Conservation (phyloP, 2,888 invertebrate species). For the Sesia bembeciformis region DNA sequence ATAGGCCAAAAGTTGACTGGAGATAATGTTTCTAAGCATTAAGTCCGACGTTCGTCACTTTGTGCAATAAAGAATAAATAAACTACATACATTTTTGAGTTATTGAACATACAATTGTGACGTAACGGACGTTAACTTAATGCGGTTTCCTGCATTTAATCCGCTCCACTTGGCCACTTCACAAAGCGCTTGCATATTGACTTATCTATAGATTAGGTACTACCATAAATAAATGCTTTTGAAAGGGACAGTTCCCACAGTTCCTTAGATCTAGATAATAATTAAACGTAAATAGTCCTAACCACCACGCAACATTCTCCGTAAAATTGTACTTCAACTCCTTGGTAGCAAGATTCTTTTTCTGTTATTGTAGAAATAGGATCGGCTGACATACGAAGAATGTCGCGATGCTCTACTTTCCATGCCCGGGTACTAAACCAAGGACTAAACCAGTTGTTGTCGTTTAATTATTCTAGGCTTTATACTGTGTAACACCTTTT, state of each 20-base stretch:
- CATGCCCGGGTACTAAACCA: conserved; percentile 20
- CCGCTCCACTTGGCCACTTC: too few relatives aligned
- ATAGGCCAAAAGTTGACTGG: too few relatives aligned
- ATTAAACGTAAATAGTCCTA: conserved; percentile 11
- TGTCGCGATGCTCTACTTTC: conserved; percentile 53
- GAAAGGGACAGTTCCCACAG: conserved; percentile 69
- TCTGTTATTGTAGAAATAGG: conserved; percentile 4
- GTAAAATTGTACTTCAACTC: conserved; percentile 9
- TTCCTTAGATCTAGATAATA: conserved; percentile 33
- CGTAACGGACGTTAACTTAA: too few relatives aligned
- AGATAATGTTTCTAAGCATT: too few relatives aligned
- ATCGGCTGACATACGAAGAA: conserved; percentile 37
- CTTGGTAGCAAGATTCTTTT: conserved; percentile 6
- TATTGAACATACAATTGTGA: too few relatives aligned
- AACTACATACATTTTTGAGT: too few relatives aligned
- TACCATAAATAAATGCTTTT: conserved; percentile 41
- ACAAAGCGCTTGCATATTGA: too few relatives aligned
- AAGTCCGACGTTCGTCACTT: too few relatives aligned
- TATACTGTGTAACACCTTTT: not conserved
- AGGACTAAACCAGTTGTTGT: conserved; percentile 22
- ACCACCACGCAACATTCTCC: conserved; percentile 1
- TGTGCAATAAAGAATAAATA: too few relatives aligned
- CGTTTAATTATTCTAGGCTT: not conserved
- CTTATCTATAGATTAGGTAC: not conserved
- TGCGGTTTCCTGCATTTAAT: too few relatives aligned